Evolutionary conservation across 2,797 vertebrate species (phyloP).

Genomic region (Syngnathus acus): DNA sequence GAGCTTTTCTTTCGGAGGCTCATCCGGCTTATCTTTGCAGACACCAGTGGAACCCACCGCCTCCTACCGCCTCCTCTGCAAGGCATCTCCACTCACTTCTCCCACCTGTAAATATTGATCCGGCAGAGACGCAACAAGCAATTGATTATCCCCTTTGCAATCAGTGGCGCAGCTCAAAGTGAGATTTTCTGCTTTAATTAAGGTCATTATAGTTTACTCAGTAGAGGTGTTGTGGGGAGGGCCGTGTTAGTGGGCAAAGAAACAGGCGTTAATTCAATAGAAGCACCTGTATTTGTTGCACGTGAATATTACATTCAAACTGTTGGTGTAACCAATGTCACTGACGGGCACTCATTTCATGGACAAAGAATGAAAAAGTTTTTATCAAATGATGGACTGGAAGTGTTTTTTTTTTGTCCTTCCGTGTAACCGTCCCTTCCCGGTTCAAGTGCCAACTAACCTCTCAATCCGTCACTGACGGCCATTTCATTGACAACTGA

Average conservation of each 20-base stretch:
- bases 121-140: slow-evolving; percentile 44
- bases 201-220: not conserved
- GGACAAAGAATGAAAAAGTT: not conserved
- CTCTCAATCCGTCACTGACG: too few species aligned
- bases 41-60: slow-evolving; percentile 34
- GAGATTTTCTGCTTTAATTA: slow-evolving; percentile 35
- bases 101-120: slow-evolving; percentile 54
- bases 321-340: not conserved
- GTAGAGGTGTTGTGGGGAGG: not conserved
- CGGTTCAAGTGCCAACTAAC: too few species aligned
- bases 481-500: too few species aligned
- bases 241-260: not conserved
- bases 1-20: slow-evolving; percentile 40
- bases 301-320: not conserved
- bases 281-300: not conserved
- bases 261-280: not conserved
- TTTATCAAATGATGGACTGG: too few species aligned
- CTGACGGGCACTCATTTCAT: not conserved
- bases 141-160: slow-evolving; percentile 50
- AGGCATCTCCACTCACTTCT: slow-evolving; percentile 31
- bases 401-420: too few species aligned
- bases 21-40: slow-evolving; percentile 20
- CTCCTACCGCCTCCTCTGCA: not conserved
- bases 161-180: slow-evolving; percentile 38
- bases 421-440: too few species aligned